phyloP scores from a whole-genome alignment of 1,140 invertebrate species.

The Drepana arcuata region DNA sequence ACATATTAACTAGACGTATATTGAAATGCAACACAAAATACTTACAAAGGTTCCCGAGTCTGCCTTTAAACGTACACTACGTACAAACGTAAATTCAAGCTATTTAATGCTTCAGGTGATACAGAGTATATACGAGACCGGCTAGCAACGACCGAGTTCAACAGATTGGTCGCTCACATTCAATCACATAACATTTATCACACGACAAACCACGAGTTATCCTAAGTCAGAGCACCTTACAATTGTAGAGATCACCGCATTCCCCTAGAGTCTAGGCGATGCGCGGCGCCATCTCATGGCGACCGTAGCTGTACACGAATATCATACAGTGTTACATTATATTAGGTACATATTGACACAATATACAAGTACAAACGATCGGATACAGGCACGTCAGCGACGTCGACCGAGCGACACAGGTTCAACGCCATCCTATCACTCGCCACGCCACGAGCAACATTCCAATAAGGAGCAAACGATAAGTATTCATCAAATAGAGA shows the following conservation, averaged over 20 bases:
- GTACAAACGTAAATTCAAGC: no score
- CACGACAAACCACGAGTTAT: conserved; percentile 62
- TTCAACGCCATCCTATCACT: conserved; percentile 1
- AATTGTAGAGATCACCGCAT: conserved; percentile 66
- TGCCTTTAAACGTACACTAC: no score
- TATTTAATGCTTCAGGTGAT: no score
- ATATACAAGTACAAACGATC: conserved; percentile 51
- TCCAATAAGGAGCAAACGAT: conserved; percentile 12
- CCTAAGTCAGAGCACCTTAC: conserved; percentile 69
- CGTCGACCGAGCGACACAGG: conserved; percentile 1
- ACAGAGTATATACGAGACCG: no score
- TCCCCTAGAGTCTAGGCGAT: conserved; percentile 44
- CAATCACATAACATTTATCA: conserved; percentile 56
- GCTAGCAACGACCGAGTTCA: conserved; percentile 38
- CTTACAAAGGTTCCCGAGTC: no score
- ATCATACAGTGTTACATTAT: conserved; percentile 49
- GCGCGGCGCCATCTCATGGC: conserved; percentile 56
- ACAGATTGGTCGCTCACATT: conserved; percentile 57
- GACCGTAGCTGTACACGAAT: conserved; percentile 53
- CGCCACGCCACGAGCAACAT: conserved; percentile 1
- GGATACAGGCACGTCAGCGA: conserved; percentile 42
- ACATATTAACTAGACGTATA: conserved; percentile 35
- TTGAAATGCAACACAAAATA: conserved; percentile 51
- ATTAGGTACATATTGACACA: conserved; percentile 60
- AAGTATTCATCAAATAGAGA: conserved; percentile 50